These are phyloP conservation scores for Campodea augens DNA, from an alignment of 1,140 invertebrate genomes.

Conservation along the genomic window DNA sequence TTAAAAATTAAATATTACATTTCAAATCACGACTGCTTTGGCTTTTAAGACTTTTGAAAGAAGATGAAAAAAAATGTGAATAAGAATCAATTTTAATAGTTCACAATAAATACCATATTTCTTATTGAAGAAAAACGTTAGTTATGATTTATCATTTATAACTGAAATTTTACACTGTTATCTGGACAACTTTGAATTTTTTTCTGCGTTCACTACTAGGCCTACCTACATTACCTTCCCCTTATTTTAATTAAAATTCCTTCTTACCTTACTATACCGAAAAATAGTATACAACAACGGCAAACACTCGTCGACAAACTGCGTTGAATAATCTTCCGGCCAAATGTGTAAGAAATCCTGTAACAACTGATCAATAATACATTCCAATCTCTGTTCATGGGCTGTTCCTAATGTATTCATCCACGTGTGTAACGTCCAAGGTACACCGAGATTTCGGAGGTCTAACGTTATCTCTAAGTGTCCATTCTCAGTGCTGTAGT, in stretches of 20 bases:
- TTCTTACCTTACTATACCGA: constrained; percentile 59
- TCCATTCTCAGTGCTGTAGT: constrained; percentile 74
- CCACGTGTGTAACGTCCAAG: constrained; percentile 81
- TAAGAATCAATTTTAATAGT: not conserved
- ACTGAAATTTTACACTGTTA: no score
- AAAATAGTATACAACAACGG: constrained; percentile 78
- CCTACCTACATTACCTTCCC: no score
- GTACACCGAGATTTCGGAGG: constrained; percentile 55
- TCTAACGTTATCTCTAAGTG: constrained; percentile 73
- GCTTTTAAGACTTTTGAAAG: no score
- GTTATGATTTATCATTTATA: no score
- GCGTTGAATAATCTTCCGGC: constrained; percentile 60
- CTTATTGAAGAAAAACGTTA: no score
- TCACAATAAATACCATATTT: not conserved
- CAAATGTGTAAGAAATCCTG: constrained; percentile 78
- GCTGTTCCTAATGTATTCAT: constrained; percentile 72
- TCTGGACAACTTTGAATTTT: no score
- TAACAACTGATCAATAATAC: constrained; percentile 70
- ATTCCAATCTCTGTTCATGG: constrained; percentile 57
- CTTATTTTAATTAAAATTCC: no score
- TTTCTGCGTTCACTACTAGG: no score
- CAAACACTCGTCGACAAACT: constrained; percentile 75
- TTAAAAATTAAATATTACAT: no score
- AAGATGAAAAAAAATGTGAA: no score
- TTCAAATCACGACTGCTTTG: no score